phyloP scores from a whole-genome alignment of 2,888 invertebrate genomes.

The Lasioglossum marginatum region DNA sequence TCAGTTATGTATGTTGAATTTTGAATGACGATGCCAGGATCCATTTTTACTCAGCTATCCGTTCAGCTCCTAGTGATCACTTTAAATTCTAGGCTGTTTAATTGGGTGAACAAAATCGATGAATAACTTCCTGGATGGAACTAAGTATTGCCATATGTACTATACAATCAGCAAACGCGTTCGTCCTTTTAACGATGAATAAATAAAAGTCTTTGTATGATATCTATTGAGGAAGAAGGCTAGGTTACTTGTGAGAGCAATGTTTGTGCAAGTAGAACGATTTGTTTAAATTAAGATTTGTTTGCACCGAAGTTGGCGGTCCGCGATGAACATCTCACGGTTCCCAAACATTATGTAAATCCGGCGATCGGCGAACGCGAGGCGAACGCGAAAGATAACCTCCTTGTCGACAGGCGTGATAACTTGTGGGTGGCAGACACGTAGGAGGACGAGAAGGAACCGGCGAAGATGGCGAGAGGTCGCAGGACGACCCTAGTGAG shows the following conservation, averaged over 20 bases:
- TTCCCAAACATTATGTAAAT: slow-evolving; percentile 75
- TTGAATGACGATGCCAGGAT: no score
- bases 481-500: slow-evolving; percentile 77
- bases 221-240: background rate
- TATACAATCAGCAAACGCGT: no score
- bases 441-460: slow-evolving; percentile 63
- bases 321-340: slow-evolving; percentile 21
- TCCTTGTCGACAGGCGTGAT: slow-evolving; percentile 69
- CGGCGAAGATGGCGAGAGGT: slow-evolving; percentile 72
- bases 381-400: slow-evolving; percentile 75
- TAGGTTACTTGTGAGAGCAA: background rate
- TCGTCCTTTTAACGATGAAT: no score
- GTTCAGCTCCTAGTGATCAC: background rate
- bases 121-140: no score
- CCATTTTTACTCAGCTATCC: no score
- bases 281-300: slow-evolving; percentile 2
- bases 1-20: no score
- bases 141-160: no score
- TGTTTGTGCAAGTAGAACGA: background rate
- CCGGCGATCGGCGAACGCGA: slow-evolving; percentile 73
- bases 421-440: slow-evolving; percentile 61
- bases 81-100: background rate
- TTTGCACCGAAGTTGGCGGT: background rate
- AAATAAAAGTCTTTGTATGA: background rate
- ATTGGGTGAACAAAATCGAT: no score